Evolutionary conservation across 1,140 invertebrate genomes (phyloP).

Genomic region (Drosophila sp.): DNA sequence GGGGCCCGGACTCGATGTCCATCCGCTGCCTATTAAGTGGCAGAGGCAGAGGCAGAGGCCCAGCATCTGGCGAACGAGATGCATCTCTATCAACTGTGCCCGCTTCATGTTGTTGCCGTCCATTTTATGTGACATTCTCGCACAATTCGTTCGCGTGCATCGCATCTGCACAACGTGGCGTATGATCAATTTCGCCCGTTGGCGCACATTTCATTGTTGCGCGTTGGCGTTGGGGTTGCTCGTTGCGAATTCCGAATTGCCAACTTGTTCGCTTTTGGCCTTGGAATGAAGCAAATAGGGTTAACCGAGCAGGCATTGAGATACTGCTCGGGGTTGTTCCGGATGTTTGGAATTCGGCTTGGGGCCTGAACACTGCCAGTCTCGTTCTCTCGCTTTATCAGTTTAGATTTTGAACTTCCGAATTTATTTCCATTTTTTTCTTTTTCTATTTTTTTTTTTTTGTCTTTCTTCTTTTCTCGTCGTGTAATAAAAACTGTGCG

Average conservation of each 20-base stretch:
- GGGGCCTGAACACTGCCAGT: conserved; percentile 24
- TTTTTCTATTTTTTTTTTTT: conserved; percentile 10
- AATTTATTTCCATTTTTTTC: neutral
- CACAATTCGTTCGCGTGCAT: conserved; percentile 33
- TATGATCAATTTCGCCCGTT: conserved; percentile 24
- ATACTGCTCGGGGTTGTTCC: neutral
- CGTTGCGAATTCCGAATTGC: neutral
- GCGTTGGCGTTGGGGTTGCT: no score
- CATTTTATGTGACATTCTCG: conserved; percentile 46
- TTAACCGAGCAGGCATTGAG: neutral
- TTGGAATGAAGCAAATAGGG: neutral
- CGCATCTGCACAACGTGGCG: conserved; percentile 18
- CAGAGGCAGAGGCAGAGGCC: conserved; percentile 17
- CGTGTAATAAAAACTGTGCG: neutral
- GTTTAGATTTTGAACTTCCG: conserved; percentile 5
- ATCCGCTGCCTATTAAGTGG: neutral
- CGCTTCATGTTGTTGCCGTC: neutral
- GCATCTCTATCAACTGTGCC: conserved; percentile 38
- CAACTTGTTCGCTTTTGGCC: neutral
- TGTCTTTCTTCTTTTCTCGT: neutral
- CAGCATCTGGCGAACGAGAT: conserved; percentile 12
- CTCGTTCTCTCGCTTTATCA: conserved; percentile 32
- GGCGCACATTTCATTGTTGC: neutral
- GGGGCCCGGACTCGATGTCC: conserved; percentile 48
- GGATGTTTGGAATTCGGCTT: neutral